Evolutionary conservation across 2,888 invertebrate species (phyloP).

Genomic region (Rotaria macrura): DNA sequence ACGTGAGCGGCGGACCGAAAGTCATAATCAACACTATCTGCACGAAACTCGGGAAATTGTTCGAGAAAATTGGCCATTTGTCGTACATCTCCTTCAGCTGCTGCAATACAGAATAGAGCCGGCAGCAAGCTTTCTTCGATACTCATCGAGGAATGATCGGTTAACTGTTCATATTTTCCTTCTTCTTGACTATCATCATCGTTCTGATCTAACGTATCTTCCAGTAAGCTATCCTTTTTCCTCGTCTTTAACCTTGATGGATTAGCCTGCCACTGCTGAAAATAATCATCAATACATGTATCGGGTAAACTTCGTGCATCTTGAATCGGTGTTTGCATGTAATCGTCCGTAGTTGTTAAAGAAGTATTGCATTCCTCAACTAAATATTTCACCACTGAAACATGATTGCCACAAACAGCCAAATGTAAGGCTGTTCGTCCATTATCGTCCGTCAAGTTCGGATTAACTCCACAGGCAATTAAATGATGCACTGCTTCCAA

Average conservation of each 20-base stretch:
- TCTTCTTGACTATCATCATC: neutral
- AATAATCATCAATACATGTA: neutral
- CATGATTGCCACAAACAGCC: neutral
- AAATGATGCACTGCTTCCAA: neutral
- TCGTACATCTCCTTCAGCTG: neutral
- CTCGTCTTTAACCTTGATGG: neutral
- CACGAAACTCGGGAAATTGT: neutral
- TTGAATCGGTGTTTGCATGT: neutral
- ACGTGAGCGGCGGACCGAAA: neutral
- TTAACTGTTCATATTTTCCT: neutral
- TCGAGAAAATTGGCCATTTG: neutral
- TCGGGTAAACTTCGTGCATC: neutral
- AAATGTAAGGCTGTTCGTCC: constrained; percentile 7
- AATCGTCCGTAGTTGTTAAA: neutral
- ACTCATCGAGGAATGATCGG: neutral
- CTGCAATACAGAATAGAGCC: neutral
- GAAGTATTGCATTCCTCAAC: neutral
- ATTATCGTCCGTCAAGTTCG: neutral
- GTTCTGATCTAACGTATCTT: neutral
- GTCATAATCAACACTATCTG: neutral
- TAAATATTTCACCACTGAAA: neutral
- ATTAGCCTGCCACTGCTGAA: neutral
- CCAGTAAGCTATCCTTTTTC: neutral
- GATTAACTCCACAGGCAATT: constrained; percentile 14
- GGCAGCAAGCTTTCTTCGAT: neutral